Percentiles rank a stretch among this genome's conserved stretches.
Evolutionary conservation across 2,797 vertebrate genomes (phyloP).

Genomic region (Galagoides demidoff): DNA sequence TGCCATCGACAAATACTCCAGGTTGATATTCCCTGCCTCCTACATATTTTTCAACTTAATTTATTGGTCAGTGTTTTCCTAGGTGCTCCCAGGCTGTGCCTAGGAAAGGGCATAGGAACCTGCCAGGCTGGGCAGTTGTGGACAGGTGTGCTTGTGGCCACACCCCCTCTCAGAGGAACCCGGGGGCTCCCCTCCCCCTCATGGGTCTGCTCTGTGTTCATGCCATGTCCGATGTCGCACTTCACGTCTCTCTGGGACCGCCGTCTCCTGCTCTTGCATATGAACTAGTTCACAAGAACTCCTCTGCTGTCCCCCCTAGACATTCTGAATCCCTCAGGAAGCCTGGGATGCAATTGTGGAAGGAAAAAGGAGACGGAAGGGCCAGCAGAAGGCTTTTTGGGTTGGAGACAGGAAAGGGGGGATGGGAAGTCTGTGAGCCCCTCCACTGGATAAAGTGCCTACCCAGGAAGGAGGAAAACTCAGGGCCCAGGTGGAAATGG

Average conservation of each 20-base stretch:
- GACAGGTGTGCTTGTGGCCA: not conserved
- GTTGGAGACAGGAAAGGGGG: not conserved
- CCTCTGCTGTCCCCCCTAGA: not conserved
- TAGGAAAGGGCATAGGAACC: not conserved
- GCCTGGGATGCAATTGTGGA: not conserved
- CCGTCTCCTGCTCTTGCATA: slow-evolving; percentile 18
- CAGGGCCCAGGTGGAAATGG: not conserved
- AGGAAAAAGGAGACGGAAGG: not conserved
- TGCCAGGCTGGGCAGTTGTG: rapidly evolving
- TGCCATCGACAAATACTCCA: slow-evolving; percentile 95
- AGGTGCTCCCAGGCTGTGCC: slow-evolving; percentile 71
- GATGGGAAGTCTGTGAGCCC: not conserved
- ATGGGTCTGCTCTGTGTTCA: not conserved
- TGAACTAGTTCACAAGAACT: not conserved
- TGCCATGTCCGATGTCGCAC: not conserved
- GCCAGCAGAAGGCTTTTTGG: not conserved
- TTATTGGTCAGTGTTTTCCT: slow-evolving; percentile 98
- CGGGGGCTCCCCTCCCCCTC: not conserved
- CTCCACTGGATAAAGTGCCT: slow-evolving; percentile 52
- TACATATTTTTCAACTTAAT: slow-evolving; percentile 98
- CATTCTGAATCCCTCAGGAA: not conserved
- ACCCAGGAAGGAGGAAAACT: not conserved
- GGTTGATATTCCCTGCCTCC: slow-evolving; percentile 95
- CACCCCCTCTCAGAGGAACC: not conserved
- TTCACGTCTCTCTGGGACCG: not conserved